Evolutionary conservation across 1,140 invertebrate genomes (phyloP), one percentile per base, ranked within the genome.

Genomic region (Sycophila sp.): DNA sequence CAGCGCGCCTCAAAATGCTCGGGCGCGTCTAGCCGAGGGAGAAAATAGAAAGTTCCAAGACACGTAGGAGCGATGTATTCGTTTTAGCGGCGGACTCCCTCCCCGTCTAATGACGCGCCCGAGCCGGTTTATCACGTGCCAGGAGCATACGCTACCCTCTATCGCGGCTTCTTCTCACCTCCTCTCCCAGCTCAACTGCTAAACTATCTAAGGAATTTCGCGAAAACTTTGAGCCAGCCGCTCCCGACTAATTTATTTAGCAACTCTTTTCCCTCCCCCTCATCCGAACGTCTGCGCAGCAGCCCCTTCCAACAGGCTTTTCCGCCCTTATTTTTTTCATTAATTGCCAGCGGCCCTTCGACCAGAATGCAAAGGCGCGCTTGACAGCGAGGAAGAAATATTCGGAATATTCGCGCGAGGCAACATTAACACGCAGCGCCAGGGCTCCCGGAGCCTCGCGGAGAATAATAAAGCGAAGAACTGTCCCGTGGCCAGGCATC

Each of bases 11-110:
- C 53, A 56, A 63, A 11, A 30, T 63, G 7, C 42, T 34, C 26
- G 40, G 17, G 32, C 5, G 28, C 26, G 11, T 28, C 26, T 8
- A 38, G 24, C 10, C 11, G 5, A 34, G 6, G 10, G 60, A 15
- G 3, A 49, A 34, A 36, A 47, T 24, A 47, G 7, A 55, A 56
- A 51, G 75, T 72, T 78, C 45, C 72, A 28, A 51, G 51, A 75
- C 75, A 80, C 78, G 77, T 76, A 79, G 74, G 38, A 60, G 72
- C 76, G 71, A 78, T 77, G 75, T 76, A 72, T 77, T 69, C 72
- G 55, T 67, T 56, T 59, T 71, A 67, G 56, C 58, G 58, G 19
- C 30, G 34, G 13, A 42, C 60, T 38, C 58, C 45, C 51, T 51
- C 66, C 45, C 26, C 59, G 55, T 72, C 62, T 79, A 79, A 79